Percentiles rank a stretch among this genome's conserved stretches.
Evolutionary conservation across 64 coral and sea anemone genomes (phyloP).

Genomic region (Stichodactyla helianthus): DNA sequence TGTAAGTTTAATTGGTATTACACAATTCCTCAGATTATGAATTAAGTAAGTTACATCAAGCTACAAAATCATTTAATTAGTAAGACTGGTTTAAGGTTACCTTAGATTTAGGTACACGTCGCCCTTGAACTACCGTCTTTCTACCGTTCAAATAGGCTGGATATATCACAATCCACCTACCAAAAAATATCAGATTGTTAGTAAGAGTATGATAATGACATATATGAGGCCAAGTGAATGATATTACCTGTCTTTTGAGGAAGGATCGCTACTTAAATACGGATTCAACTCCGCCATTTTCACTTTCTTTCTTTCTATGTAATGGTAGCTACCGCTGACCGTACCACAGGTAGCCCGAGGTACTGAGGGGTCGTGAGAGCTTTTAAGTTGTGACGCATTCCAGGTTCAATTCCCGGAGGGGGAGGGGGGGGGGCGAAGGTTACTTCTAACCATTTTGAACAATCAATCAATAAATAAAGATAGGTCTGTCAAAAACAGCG

Average conservation of each 20-base stretch:
- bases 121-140: conserved; percentile 84
- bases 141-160: conserved; percentile 89
- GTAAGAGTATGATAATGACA: no score
- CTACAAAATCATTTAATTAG: not conserved
- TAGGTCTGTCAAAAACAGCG: no score
- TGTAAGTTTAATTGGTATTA: no score
- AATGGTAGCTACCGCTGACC: conserved; percentile 4
- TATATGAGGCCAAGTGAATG: not conserved
- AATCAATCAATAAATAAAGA: no score
- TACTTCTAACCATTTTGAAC: no score
- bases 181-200: no score
- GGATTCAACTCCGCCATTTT: not conserved
- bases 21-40: no score
- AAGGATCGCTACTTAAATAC: conserved; percentile 64
- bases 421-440: no score
- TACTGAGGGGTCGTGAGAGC: no score
- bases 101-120: conserved; percentile 87
- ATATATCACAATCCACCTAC: conserved; percentile 90
- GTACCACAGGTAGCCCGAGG: not conserved
- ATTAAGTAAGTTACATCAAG: no score
- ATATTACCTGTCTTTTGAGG: conserved; percentile 74
- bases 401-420: no score
- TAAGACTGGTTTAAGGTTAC: conserved; percentile 8
- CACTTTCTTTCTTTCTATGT: not conserved
- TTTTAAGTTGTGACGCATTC: no score